Conservation (phyloP, 2,888 invertebrate species). For the Agrotis puta region DNA sequence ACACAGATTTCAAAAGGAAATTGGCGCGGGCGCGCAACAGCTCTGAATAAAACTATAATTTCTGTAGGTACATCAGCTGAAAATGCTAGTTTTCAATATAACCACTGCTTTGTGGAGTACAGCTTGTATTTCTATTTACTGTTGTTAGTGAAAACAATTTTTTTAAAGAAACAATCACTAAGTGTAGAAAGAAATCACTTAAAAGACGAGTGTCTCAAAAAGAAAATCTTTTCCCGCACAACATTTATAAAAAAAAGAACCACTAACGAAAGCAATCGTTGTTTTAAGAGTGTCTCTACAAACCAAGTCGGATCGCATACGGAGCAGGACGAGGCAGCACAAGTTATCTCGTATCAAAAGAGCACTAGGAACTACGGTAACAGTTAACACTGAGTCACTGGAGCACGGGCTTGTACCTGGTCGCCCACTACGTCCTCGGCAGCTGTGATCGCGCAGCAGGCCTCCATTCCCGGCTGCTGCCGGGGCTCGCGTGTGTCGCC, state of each 20-base stretch:
- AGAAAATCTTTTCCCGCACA: background rate
- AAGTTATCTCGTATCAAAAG: constrained; percentile 60
- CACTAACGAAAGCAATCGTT: constrained; percentile 26
- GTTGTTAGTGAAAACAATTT: background rate
- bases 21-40: background rate
- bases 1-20: background rate
- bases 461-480: constrained; percentile 88
- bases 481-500: constrained; percentile 71
- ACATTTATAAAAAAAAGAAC: constrained; percentile 10
- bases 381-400: constrained; percentile 57
- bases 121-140: background rate
- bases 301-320: constrained; percentile 72
- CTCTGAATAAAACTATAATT: background rate
- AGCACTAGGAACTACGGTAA: constrained; percentile 60
- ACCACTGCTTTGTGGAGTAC: constrained; percentile 10
- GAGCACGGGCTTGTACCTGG: constrained; percentile 81
- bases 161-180: background rate
- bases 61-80: background rate
- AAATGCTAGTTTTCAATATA: constrained; percentile 4
- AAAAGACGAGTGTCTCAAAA: constrained; percentile 10
- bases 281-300: constrained; percentile 65
- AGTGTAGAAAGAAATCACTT: background rate
- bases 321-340: constrained; percentile 62
- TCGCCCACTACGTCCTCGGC: constrained; percentile 89
- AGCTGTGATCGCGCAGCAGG: constrained; percentile 87